Conservation (phyloP, 2,888 invertebrate species). For the Aethes cnicana region DNA sequence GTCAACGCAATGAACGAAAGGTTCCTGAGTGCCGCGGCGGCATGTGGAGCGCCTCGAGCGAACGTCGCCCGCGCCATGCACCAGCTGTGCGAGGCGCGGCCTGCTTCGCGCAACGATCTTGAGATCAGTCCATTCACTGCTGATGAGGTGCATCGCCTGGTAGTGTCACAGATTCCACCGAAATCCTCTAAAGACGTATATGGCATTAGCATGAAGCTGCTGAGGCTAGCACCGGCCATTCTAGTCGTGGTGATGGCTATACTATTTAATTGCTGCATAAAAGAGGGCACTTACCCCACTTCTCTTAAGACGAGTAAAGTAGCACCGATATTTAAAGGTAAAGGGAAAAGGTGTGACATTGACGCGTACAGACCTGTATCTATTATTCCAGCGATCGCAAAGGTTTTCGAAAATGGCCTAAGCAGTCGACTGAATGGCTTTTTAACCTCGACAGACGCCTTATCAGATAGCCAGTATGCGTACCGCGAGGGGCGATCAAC, state of each 20-base stretch:
- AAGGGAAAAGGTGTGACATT: slow-evolving; percentile 16
- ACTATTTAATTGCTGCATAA: not conserved
- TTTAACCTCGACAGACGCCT: not conserved
- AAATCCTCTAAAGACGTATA: not conserved
- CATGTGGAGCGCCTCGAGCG: slow-evolving; percentile 11
- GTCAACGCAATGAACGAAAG: slow-evolving; percentile 15
- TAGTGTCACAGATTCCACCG: not conserved
- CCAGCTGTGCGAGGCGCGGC: not conserved
- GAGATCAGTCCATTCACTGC: not conserved
- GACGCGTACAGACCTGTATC: slow-evolving; percentile 13
- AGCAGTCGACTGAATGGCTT: not conserved
- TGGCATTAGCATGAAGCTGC: not conserved
- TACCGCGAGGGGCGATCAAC: slow-evolving; percentile 4
- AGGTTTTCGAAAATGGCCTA: not conserved
- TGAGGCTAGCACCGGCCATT: not conserved
- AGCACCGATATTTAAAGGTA: slow-evolving; percentile 10
- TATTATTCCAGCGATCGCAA: slow-evolving; percentile 7
- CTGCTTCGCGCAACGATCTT: not conserved
- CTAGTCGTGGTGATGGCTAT: not conserved
- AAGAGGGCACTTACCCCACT: not conserved
- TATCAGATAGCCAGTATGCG: not conserved
- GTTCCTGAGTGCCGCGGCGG: slow-evolving; percentile 8
- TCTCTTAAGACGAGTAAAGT: slow-evolving; percentile 2
- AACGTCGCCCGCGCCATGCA: not conserved
- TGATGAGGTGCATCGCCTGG: not conserved